phyloP scores from a whole-genome alignment of 2,797 vertebrate genomes.

The Silurus aristotelis region DNA sequence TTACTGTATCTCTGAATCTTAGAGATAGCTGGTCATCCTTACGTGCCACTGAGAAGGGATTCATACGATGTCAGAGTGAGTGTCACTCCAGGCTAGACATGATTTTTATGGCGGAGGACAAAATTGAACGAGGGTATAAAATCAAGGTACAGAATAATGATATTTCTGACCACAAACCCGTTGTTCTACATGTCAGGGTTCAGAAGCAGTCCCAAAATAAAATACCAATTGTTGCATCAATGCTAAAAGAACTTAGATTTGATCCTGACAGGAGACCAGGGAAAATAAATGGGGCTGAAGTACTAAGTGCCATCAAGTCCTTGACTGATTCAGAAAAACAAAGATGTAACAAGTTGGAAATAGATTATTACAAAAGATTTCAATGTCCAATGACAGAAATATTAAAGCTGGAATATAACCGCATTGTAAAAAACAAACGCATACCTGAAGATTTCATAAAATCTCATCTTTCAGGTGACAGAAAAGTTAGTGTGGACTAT shows the following conservation, averaged over 20 bases:
- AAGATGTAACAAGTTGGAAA: background rate
- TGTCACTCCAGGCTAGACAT: slow-evolving; percentile 40
- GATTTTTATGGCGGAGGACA: slow-evolving; percentile 37
- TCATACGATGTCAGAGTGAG: slow-evolving; percentile 15
- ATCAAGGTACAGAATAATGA: background rate
- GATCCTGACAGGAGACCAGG: slow-evolving; percentile 3
- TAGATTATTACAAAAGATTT: no score
- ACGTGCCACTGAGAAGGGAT: background rate
- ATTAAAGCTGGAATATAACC: no score
- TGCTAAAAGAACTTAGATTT: background rate
- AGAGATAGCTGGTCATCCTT: slow-evolving; percentile 19
- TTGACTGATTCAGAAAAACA: background rate
- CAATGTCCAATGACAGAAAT: no score
- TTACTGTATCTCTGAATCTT: slow-evolving; percentile 36
- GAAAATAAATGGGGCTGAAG: slow-evolving; percentile 48
- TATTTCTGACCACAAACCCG: slow-evolving; percentile 33
- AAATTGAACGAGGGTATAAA: background rate
- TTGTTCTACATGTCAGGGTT: slow-evolving; percentile 20
- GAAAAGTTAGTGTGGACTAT: background rate
- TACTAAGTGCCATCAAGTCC: slow-evolving; percentile 39
- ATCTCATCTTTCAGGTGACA: background rate
- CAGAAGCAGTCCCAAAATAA: background rate
- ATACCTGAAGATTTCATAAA: background rate
- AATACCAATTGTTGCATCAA: slow-evolving; percentile 11
- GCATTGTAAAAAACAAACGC: no score